Base-by-base conservation (phyloP, 2,797 vertebrate species). In the Mus minutoides region DNA sequence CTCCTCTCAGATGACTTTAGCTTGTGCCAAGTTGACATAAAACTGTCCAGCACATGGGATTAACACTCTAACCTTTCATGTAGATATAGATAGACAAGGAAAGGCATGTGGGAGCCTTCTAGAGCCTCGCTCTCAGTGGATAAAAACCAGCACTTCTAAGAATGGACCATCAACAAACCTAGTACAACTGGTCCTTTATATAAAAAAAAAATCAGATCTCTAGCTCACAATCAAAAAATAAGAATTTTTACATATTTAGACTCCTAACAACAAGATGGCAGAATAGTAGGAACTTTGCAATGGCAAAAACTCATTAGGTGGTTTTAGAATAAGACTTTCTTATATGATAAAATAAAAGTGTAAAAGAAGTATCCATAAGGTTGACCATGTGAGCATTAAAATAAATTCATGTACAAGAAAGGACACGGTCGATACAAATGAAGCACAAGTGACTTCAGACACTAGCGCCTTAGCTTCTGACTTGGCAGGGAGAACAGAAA, bases 271-370 rank as follows among this genome's bases (percentile, higher is more conserved):
- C 34, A 71, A 96, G 86, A 85, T 26, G 64, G 26, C 2, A 93
- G 76, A 73, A 78, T n/a, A 88, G 73, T 67, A 88, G 87, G 22
- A 43, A 37, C 37, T 5, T 88, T 67, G 19, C 10, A 62, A 24
- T 88, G 60, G 19, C 10, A 62, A 24, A 43, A 79, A 93, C 84
- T 29, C 73, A 31, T 92, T 83, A 78, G 26, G 86, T 52, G 49
- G 49, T 22, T 37, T 90, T 78, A 69, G 31, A 96, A 88, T 75
- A 94, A 67, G 11, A 82, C 16, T 87, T 94, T 85, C 43, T 71
- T 88, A 62, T 29, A 73, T 89, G 26, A 80, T 76, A 84, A 92
- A 91, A 76, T 58, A 17, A 80, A 94, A 76, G 54, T 10, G 37
- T 16, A n/a, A 67, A 85, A 24, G 46, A 77, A 90, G 80, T 49